Evolutionary conservation across 2,888 invertebrate species (phyloP), one percentile per base, ranked within the genome.

Genomic region (Heliothis peltigera): DNA sequence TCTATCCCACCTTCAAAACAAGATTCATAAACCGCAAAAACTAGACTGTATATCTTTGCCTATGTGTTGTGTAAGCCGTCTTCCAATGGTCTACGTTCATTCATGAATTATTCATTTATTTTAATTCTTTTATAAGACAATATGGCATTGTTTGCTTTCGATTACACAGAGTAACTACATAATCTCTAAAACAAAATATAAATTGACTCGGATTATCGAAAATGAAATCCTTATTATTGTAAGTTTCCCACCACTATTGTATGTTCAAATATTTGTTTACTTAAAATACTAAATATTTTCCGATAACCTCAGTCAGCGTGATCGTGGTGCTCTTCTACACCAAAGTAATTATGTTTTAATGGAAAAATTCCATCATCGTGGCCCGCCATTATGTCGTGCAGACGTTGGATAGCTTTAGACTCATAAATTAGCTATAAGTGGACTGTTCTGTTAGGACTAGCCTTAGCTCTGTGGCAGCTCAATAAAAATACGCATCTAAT

Each of bases 341-440:
- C 28, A n/a, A n/a, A n/a, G n/a, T 62, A 63, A 71, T 76, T 68
- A 51, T 49, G 18, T 10, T 18, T 25, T 70, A 53, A 73, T 74
- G 81, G 68, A 68, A 77, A 77, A 68, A 65, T 61, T 73, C 66
- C 55, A 46, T 21, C 17, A 46, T 15, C 6, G 18, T 55, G 48
- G 43, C 47, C 72, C 49, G 43, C 28, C 19, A 48, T 64, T 42
- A 32, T 57, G 49, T 54, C 48, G 51, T 47, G 25, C 12, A 60
- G 46, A 61, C 60, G 42, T 56, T 18, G 39, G 39, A 60, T 46
- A 49, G 55, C 46, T 21, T 47, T 43, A 65, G 64, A 53, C 61
- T 70, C 72, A 53, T 81, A 81, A 81, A 79, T 79, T 57, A 63
- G 35, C 62, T 63, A 46, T 72, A 75, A 81, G 68, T 75, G 73